Evolutionary conservation across 2,888 invertebrate genomes (phyloP).

Genomic region (Dendrolimus houi): DNA sequence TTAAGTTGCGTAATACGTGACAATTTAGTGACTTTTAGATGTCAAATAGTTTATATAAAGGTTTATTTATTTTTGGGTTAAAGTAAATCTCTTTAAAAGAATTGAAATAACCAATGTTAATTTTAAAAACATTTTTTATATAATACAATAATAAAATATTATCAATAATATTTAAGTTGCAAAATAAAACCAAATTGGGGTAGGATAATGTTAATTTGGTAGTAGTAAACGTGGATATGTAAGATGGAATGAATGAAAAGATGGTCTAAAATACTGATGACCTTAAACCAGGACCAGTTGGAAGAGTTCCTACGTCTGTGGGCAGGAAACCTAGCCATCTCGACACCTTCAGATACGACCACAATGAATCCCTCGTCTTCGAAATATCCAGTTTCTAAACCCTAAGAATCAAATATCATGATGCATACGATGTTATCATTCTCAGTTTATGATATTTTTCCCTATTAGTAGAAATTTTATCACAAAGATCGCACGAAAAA

Average conservation of each 20-base stretch:
- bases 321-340: conserved; percentile 79
- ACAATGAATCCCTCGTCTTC: conserved; percentile 77
- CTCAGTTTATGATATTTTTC: not conserved
- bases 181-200: conserved; percentile 2
- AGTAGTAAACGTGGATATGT: conserved; percentile 33
- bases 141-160: not conserved
- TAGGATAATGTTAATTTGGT: conserved; percentile 8
- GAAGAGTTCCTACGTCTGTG: conserved; percentile 76
- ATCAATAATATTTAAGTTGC: not conserved
- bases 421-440: conserved; percentile 43
- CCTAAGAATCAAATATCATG: conserved; percentile 61
- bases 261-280: conserved; percentile 63
- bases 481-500: not conserved
- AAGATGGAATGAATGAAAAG: conserved; percentile 55
- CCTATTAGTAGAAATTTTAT: not conserved
- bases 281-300: conserved; percentile 83
- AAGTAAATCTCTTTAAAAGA: not conserved
- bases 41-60: not conserved
- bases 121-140: not conserved
- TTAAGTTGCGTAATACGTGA: conserved; percentile 1
- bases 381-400: conserved; percentile 78
- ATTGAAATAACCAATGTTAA: too few relatives aligned
- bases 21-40: not conserved
- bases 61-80: not conserved
- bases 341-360: conserved; percentile 78